Evolutionary conservation across 2,888 invertebrate species (phyloP).

Genomic region (Plagodis pulveraria): DNA sequence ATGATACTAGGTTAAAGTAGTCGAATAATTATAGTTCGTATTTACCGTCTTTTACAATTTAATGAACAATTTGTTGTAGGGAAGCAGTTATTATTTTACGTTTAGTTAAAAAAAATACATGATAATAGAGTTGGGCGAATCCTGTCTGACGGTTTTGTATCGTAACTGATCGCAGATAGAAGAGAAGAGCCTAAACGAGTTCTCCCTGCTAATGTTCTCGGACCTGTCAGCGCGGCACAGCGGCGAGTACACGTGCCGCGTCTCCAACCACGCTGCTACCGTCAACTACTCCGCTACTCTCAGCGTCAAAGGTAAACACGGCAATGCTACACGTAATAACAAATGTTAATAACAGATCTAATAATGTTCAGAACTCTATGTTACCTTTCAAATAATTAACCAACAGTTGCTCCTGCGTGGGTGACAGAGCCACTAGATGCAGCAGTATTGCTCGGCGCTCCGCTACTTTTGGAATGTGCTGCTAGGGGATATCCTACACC

Average conservation of each 20-base stretch:
- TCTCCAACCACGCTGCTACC: constrained; percentile 88
- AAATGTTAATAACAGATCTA: no score
- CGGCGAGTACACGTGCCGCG: constrained; percentile 89
- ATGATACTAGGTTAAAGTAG: no score
- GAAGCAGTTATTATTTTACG: no score
- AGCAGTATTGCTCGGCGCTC: constrained; percentile 88
- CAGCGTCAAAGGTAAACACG: constrained; percentile 86
- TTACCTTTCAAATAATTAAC: not conserved
- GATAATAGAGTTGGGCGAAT: no score
- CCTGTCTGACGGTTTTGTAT: not conserved
- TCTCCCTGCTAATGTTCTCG: constrained; percentile 88
- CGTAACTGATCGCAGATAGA: constrained; percentile 74
- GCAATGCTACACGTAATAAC: constrained; percentile 23
- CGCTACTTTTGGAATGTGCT: constrained; percentile 88
- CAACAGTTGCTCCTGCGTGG: constrained; percentile 90
- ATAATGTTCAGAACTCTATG: no score
- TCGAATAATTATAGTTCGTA: no score
- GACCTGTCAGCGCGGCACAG: constrained; percentile 87
- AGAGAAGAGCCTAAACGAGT: constrained; percentile 88
- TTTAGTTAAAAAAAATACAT: no score
- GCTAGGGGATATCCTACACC: constrained; percentile 91
- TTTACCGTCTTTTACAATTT: not conserved
- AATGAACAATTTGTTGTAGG: not conserved
- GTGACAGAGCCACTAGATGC: constrained; percentile 88
- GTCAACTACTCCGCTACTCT: constrained; percentile 88